A percentile compares a stretch with the other conserved stretches of the same genome.
Conservation (phyloP, 2,797 vertebrate species). For the Odontamblyopus lacepedii region DNA sequence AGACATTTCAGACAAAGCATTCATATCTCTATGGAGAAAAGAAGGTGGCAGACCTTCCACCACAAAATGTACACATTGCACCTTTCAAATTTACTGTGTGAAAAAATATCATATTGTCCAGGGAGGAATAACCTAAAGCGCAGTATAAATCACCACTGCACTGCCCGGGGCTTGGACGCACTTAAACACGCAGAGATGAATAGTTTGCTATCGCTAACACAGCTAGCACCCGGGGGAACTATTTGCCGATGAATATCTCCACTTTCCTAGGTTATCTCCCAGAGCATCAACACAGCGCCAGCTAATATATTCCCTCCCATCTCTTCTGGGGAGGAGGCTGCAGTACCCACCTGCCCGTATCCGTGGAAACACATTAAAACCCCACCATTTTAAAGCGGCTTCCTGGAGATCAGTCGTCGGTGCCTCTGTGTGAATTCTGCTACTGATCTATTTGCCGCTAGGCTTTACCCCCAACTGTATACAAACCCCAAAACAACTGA, state of each 20-base stretch:
- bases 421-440: constrained; percentile 54
- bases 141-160: constrained; percentile 54
- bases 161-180: constrained; percentile 50
- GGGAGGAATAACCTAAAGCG: constrained; percentile 48
- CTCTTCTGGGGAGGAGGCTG: constrained; percentile 50
- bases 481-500: constrained; percentile 26
- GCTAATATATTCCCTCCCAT: constrained; percentile 71
- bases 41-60: too few relatives aligned
- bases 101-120: constrained; percentile 19
- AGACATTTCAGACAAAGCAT: too few relatives aligned
- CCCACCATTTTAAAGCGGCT: constrained; percentile 66
- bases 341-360: constrained; percentile 53
- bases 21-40: too few relatives aligned
- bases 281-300: constrained; percentile 65
- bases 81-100: constrained; percentile 23
- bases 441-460: constrained; percentile 33
- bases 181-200: constrained; percentile 72
- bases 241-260: constrained; percentile 65
- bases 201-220: constrained; percentile 63
- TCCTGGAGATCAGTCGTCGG: constrained; percentile 66
- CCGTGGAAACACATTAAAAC: constrained; percentile 67
- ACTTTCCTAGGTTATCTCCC: constrained; percentile 66
- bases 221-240: constrained; percentile 66
- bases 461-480: constrained; percentile 38
- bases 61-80: too few relatives aligned